Percentiles rank a stretch among this genome's conserved stretches.
Evolutionary conservation across 2,888 invertebrate species (phyloP).

Genomic region (Andrena chrysosceles): DNA sequence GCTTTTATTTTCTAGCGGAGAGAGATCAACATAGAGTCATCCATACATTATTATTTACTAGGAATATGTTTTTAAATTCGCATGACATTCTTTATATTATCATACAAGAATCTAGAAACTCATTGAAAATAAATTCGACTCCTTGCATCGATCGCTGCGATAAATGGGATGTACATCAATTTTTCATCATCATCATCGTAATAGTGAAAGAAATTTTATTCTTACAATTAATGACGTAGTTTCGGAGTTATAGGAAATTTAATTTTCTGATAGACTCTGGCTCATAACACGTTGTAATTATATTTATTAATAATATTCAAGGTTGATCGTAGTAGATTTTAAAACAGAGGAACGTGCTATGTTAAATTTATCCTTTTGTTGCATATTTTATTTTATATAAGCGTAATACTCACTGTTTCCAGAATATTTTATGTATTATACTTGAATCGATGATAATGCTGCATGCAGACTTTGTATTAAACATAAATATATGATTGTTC

Average conservation of each 20-base stretch:
- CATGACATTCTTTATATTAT: slow-evolving; percentile 37
- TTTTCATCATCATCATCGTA: slow-evolving; percentile 21
- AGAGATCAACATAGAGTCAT: slow-evolving; percentile 30
- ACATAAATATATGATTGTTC: neutral
- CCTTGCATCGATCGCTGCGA: neutral
- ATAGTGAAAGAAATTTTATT: neutral
- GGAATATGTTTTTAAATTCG: slow-evolving; percentile 31
- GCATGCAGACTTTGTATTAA: slow-evolving; percentile 37
- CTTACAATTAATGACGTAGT: neutral
- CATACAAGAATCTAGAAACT: slow-evolving; percentile 15
- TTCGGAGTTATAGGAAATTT: neutral
- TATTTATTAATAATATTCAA: neutral
- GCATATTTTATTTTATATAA: neutral
- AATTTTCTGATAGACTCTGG: neutral
- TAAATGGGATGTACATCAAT: too few relatives aligned
- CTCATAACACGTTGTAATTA: neutral
- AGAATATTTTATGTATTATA: neutral
- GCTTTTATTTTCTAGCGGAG: slow-evolving; percentile 43
- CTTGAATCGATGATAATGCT: slow-evolving; percentile 8
- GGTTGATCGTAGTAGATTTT: too few relatives aligned
- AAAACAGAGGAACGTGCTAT: neutral
- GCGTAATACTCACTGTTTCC: neutral
- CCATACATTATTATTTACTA: slow-evolving; percentile 1
- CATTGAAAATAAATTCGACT: neutral
- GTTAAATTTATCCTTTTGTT: neutral